Evolutionary conservation across 2,797 vertebrate species (phyloP).

Genomic region (Poeciliopsis turneri): DNA sequence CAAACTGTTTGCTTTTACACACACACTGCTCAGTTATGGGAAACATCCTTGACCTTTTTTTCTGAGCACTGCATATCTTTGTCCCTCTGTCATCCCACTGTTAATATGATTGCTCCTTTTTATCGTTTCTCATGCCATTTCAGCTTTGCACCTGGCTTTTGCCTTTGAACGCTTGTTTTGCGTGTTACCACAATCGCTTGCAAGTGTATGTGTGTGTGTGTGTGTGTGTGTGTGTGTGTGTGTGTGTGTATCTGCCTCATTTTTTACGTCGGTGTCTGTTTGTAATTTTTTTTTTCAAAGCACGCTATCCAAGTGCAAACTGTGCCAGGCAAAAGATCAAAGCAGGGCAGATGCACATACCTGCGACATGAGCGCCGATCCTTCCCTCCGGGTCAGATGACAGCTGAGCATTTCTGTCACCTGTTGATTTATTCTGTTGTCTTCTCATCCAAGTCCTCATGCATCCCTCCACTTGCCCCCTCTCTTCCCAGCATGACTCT

Average conservation of each 20-base stretch:
- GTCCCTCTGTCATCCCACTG: conserved; percentile 78
- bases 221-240: conserved; percentile 46
- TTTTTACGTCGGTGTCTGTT: conserved; percentile 65
- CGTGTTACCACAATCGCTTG: conserved; percentile 71
- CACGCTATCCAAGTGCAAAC: conserved; percentile 60
- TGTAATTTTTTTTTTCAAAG: conserved; percentile 61
- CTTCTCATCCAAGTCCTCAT: conserved; percentile 49
- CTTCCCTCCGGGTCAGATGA: conserved; percentile 79
- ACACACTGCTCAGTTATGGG: conserved; percentile 45
- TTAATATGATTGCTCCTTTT: conserved; percentile 76
- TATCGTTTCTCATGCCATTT: conserved; percentile 75
- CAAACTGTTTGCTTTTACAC: background rate
- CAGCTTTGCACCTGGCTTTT: conserved; percentile 78
- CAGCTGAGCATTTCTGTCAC: conserved; percentile 81
- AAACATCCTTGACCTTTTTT: conserved; percentile 63
- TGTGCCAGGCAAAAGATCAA: conserved; percentile 82
- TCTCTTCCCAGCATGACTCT: conserved; percentile 33
- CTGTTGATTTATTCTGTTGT: conserved; percentile 79
- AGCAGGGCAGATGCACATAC: conserved; percentile 81
- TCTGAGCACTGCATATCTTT: conserved; percentile 72
- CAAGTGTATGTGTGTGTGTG: conserved; percentile 51
- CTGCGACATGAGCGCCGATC: conserved; percentile 77
- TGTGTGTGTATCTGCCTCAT: conserved; percentile 61
- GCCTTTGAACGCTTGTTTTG: conserved; percentile 79
- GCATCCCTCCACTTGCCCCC: conserved; percentile 6